Evolutionary conservation across 2,888 invertebrate species (phyloP), one percentile per base, ranked within the genome.

Genomic region (Acanthopleura granulata): DNA sequence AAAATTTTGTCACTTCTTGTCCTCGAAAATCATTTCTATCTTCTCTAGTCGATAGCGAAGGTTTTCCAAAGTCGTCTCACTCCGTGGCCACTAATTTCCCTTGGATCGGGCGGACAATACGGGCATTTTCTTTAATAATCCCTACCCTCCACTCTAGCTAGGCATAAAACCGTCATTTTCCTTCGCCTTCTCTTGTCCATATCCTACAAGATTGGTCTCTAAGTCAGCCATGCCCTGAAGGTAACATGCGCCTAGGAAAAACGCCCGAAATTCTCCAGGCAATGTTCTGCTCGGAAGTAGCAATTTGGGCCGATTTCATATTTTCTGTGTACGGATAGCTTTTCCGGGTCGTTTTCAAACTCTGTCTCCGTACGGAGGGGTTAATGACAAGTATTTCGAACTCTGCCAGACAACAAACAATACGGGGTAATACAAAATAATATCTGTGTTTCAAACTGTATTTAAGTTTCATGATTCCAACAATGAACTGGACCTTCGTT

Each of bases 81-180:
- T 57, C 22, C 57, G 57, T 57, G 18, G 57, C 57, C 40, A 57
- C n/a, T 57, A 57, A 57, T 57, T 57, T 57, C 57, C 57, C 57
- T 22, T 12, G 22, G 6, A 57, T 22, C 22, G 40, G 40, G 40
- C 22, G 57, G 57, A 57, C 57, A 57, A 57, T 18, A 57, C 57
- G 18, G 57, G 57, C 57, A 57, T 57, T 57, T 57, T 57, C 57
- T 57, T 57, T 57, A 57, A 57, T 57, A 57, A 57, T 40, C 57
- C 57, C 22, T n/a, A 22, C 57, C 22, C 57, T 57, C 57, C 57
- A 22, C 22, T 57, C 22, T 57, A 18, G 18, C 22, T 57, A 22
- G n/a, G 18, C 22, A 57, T 57, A 18, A 57, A 22, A 57, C 57
- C n/a, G 57, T 57, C 57, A 57, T 57, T 57, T 57, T 57, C 57